Base-by-base conservation (phyloP, 2,113 vertebrate species). In the Vulpes vulpes region DNA sequence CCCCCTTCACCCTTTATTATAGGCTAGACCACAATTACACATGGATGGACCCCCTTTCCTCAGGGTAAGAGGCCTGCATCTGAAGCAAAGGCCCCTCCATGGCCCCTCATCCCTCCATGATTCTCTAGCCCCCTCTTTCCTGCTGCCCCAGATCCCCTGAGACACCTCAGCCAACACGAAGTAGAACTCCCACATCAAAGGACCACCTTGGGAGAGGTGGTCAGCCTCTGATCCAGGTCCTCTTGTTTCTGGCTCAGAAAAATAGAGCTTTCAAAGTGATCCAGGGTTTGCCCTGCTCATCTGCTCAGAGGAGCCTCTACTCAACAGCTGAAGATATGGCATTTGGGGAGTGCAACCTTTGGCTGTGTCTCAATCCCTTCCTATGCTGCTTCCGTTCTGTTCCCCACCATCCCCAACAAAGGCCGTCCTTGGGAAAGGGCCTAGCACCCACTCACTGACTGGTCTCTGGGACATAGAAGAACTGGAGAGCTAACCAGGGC, bases 141-240 rank as follows among this genome's bases (percentile, higher is more conserved):
- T 38, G 30, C 49, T 78, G 53, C 3, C 20, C 32, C 16, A 2
- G 35, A 14, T 3, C 32, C 15, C 35, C 38, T 23, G 9, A 43
- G 53, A 80, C 51, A 64, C 12, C 1, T 49, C 78, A 62, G 62
- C 1, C 73, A 43, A 57, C 1, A 0, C 0, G 0, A 3, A 25
- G 49, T 7, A 67, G 67, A 64, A 27, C 32, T 74, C 53, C 32
- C n/a, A 57, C 20, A 0, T 10, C n/a, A 62, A 17, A 9, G 15
- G 11, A 16, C 5, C 25, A 19, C 92, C 1, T 0, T 20, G 43
- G 38, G 67, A n/a, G 55, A 74, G 9, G 27, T 0, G 8, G 23
- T 30, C 55, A 43, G 32, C 38, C 80, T 82, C n/a, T 53, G 91
- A 19, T 25, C 15, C 80, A 43, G 4, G 0, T 5, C 5, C 11